Evolutionary conservation across 1,140 invertebrate genomes (phyloP).

Genomic region (Thaumatotibia leucotreta): DNA sequence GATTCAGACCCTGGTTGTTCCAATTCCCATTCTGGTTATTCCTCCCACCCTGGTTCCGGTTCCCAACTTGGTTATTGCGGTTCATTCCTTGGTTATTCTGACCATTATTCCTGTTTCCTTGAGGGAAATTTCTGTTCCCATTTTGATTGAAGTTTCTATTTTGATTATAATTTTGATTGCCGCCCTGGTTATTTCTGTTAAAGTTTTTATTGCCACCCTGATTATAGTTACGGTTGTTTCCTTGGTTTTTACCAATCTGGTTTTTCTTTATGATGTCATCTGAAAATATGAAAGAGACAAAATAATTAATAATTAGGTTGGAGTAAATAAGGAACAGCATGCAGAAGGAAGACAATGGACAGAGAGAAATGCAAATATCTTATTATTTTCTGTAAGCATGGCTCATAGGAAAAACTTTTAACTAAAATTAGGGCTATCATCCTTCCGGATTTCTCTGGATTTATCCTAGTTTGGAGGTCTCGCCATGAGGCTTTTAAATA

Average conservation of each 20-base stretch:
- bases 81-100: neutral
- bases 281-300: no score
- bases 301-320: no score
- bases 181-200: neutral
- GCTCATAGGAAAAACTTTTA: no score
- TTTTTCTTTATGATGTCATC: conserved; percentile 4
- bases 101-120: neutral
- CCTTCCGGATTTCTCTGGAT: no score
- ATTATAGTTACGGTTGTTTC: neutral
- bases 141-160: neutral
- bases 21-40: no score
- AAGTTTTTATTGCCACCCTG: neutral
- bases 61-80: neutral
- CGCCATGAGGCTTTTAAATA: no score
- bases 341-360: no score
- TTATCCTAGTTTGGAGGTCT: no score
- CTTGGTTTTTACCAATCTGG: neutral
- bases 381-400: no score
- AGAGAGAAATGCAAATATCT: no score
- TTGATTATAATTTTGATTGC: neutral
- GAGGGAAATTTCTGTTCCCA: neutral
- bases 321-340: no score
- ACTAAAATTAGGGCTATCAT: no score
- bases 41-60: neutral
- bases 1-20: neutral